Evolutionary conservation across 2,113 vertebrate genomes (phyloP).

Genomic region (Sula dactylatra): DNA sequence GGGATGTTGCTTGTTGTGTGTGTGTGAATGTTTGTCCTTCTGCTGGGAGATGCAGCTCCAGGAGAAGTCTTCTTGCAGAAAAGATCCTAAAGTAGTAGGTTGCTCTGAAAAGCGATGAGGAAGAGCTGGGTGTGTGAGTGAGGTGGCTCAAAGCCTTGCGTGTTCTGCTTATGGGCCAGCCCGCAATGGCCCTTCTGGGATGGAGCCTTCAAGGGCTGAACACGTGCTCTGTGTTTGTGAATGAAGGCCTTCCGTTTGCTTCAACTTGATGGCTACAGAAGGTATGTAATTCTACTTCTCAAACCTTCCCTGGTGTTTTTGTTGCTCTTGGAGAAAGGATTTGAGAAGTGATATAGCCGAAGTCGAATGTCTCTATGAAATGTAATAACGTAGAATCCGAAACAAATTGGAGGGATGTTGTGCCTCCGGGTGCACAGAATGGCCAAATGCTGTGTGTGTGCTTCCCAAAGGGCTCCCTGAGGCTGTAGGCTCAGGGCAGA

Average conservation of each 20-base stretch:
- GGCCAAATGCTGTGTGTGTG: rapidly evolving
- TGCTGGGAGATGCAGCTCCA: background rate
- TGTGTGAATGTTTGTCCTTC: background rate
- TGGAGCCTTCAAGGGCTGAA: background rate
- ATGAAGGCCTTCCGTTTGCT: background rate
- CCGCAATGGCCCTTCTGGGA: background rate
- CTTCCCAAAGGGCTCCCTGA: background rate
- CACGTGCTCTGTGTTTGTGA: rapidly evolving
- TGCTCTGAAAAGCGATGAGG: background rate
- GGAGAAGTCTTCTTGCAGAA: rapidly evolving
- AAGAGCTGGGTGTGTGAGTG: background rate
- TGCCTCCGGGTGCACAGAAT: background rate
- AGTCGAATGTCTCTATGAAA: background rate
- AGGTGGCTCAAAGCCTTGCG: rapidly evolving
- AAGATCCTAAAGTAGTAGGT: rapidly evolving
- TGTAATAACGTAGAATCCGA: background rate
- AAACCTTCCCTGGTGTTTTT: background rate
- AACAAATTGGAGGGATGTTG: background rate
- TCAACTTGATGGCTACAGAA: background rate
- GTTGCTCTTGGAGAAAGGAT: background rate
- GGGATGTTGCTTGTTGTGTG: rapidly evolving
- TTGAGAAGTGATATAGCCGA: background rate
- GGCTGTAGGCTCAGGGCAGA: background rate
- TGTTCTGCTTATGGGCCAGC: rapidly evolving
- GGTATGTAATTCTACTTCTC: background rate